Percentiles rank a stretch among this genome's conserved stretches.
Evolutionary conservation across 2,113 vertebrate genomes (phyloP).

Genomic region (Hippocampus abdominalis): DNA sequence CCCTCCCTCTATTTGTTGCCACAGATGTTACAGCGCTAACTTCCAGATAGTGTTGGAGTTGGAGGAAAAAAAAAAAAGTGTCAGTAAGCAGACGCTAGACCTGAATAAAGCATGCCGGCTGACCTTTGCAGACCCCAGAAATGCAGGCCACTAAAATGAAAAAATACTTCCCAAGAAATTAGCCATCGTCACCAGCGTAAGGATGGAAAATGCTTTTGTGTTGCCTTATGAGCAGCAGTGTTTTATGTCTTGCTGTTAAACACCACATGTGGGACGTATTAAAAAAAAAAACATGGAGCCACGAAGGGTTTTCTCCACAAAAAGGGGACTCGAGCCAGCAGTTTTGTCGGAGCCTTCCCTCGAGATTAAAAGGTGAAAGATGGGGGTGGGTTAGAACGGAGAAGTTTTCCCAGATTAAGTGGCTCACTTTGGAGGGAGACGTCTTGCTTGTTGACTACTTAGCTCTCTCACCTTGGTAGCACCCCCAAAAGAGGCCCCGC

Average conservation of each 20-base stretch:
- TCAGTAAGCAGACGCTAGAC: neutral
- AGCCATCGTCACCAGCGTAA: neutral
- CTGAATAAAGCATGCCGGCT: slow-evolving; percentile 4
- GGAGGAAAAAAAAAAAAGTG: neutral
- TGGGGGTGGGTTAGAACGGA: neutral
- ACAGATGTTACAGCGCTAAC: slow-evolving; percentile 18
- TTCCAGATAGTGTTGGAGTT: neutral
- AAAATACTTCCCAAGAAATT: slow-evolving; percentile 8
- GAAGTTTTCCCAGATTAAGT: slow-evolving; percentile 12
- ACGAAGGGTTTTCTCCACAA: slow-evolving; percentile 2
- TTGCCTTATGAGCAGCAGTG: neutral
- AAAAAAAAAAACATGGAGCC: slow-evolving; percentile 8
- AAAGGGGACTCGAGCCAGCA: slow-evolving; percentile 29
- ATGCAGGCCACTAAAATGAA: slow-evolving; percentile 7
- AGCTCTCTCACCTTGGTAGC: slow-evolving; percentile 15
- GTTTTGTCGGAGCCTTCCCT: slow-evolving; percentile 14
- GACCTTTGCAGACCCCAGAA: slow-evolving; percentile 23
- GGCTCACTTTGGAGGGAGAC: slow-evolving; percentile 10
- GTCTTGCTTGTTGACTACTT: slow-evolving; percentile 18
- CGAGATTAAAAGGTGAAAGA: slow-evolving; percentile 6
- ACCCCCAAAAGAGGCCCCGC: slow-evolving; percentile 12
- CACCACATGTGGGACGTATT: neutral
- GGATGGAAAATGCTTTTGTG: neutral
- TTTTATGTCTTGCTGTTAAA: slow-evolving; percentile 10
- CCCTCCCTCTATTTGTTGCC: neutral